A percentile compares a stretch with the other conserved stretches of the same genome.
Conservation (phyloP, 2,797 vertebrate genomes). For the Fistularia commersonii region DNA sequence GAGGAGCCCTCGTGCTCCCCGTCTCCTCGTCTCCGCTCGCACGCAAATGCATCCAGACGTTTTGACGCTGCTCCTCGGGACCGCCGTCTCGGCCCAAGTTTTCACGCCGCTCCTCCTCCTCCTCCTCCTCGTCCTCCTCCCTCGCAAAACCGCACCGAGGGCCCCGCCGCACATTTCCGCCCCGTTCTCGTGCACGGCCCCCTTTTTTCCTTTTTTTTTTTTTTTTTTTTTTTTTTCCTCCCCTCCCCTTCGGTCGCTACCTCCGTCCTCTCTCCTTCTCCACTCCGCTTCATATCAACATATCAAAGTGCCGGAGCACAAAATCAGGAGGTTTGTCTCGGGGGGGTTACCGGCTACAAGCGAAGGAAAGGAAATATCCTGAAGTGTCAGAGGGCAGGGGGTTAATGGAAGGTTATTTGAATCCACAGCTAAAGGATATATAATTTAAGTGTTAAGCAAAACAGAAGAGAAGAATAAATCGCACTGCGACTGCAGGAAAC, state of each 20-base stretch:
- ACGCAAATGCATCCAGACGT: conserved; percentile 93
- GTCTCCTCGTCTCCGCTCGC: conserved; percentile 92
- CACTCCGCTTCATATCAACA: conserved; percentile 33
- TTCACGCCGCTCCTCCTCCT: conserved; percentile 76
- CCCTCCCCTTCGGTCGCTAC: conserved; percentile 40
- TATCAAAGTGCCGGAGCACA: too few relatives aligned
- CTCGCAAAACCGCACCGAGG: conserved; percentile 17
- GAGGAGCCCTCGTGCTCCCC: conserved; percentile 86
- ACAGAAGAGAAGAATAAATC: too few relatives aligned
- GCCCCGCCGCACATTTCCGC: conserved; percentile 22
- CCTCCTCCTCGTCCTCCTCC: conserved; percentile 14
- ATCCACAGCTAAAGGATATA: too few relatives aligned
- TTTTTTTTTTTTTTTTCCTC: background rate
- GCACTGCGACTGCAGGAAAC: too few relatives aligned
- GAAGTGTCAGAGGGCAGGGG: too few relatives aligned
- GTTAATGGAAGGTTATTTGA: too few relatives aligned
- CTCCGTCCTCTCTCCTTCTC: conserved; percentile 64
- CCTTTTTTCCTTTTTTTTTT: conserved; percentile 3
- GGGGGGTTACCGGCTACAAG: too few relatives aligned
- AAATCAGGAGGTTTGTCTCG: too few relatives aligned
- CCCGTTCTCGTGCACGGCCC: conserved; percentile 23
- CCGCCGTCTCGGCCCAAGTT: conserved; percentile 81
- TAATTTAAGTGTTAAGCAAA: too few relatives aligned
- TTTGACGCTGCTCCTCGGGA: conserved; percentile 91
- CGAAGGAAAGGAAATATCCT: background rate